Evolutionary conservation across 1,140 invertebrate genomes (phyloP).

Genomic region (Papilio machaon): DNA sequence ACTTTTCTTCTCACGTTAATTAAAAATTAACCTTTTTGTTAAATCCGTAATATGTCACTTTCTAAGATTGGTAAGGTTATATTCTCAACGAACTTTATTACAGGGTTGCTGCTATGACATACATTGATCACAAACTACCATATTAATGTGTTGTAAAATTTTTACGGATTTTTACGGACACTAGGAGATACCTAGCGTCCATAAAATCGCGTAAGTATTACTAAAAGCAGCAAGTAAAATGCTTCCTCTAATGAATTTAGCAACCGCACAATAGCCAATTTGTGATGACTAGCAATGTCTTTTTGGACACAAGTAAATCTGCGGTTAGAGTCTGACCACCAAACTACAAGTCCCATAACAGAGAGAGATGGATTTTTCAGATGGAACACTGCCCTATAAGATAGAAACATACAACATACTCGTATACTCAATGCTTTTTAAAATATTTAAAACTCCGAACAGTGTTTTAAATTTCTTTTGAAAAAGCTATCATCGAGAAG

Average conservation of each 20-base stretch:
- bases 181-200: not conserved
- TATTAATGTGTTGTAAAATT: not conserved
- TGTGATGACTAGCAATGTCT: not conserved
- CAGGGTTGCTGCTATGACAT: not conserved
- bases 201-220: not conserved
- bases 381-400: not conserved
- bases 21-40: not conserved
- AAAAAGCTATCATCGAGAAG: no score
- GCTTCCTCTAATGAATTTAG: slow-evolving; percentile 23
- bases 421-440: no score
- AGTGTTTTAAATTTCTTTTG: no score
- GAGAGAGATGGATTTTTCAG: not conserved
- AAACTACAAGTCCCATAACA: not conserved
- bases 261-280: slow-evolving; percentile 4
- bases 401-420: no score
- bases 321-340: not conserved
- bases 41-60: not conserved
- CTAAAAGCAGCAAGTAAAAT: not conserved
- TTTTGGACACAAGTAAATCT: not conserved
- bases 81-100: not conserved
- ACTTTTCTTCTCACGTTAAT: slow-evolving; percentile 24
- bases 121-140: no score
- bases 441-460: no score
- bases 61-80: not conserved
- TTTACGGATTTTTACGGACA: no score